These are phyloP conservation scores for Tragelaphus imberbis DNA, from an alignment of 2,113 vertebrate genomes.

Conservation along the genomic window DNA sequence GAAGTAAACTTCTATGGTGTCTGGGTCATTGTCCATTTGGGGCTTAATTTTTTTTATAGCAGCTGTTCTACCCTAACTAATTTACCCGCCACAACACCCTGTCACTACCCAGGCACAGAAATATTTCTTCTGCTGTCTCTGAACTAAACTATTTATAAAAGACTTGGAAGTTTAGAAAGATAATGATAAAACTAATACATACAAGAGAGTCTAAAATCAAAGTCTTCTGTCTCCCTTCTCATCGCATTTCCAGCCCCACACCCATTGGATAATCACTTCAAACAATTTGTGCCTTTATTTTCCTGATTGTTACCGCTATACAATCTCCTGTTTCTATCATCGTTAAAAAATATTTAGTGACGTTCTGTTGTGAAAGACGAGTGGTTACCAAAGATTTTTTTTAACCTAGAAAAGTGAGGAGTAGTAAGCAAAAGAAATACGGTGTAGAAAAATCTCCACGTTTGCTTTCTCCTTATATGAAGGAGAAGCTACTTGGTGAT, in stretches of 20 bases:
- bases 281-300: background rate
- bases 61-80: background rate
- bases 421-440: background rate
- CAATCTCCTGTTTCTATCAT: background rate
- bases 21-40: background rate
- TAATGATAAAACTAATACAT: background rate
- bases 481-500: background rate
- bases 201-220: background rate
- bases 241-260: background rate
- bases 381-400: background rate
- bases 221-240: background rate
- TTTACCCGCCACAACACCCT: background rate
- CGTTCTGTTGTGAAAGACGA: background rate
- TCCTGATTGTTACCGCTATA: background rate
- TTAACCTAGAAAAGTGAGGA: background rate
- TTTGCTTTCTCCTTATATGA: background rate
- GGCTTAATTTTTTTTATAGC: background rate
- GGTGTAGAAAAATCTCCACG: background rate
- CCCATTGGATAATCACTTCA: background rate
- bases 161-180: background rate
- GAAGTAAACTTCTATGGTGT: background rate
- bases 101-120: background rate
- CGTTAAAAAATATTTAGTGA: background rate
- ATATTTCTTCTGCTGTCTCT: background rate
- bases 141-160: background rate